Conservation (phyloP, 2,888 invertebrate genomes). For the Embidobia sp. region DNA sequence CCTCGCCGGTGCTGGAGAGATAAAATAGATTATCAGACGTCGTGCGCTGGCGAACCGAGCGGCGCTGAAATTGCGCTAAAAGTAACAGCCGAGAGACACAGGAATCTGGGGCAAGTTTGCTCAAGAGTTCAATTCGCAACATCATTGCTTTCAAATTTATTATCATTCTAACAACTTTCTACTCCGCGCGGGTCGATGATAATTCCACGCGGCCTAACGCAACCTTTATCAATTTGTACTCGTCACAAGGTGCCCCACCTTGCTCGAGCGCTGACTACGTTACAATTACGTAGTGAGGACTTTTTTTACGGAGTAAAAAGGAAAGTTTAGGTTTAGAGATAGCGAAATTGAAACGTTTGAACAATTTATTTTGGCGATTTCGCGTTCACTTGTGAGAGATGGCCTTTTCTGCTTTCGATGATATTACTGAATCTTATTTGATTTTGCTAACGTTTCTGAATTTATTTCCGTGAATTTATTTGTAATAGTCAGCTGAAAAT, state of each 20-base stretch:
- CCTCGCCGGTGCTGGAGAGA: not conserved
- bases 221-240: conserved; percentile 47
- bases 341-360: no score
- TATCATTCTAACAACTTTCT: conserved; percentile 60
- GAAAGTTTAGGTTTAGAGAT: no score
- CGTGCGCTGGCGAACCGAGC: not conserved
- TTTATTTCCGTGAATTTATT: no score
- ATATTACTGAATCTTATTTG: no score
- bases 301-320: no score
- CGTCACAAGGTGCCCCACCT: conserved; percentile 34
- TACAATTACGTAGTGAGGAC: no score
- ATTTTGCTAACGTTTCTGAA: no score
- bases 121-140: conserved; percentile 58
- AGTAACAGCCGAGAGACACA: conserved; percentile 28
- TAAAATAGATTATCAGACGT: conserved; percentile 2
- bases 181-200: conserved; percentile 34
- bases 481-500: no score
- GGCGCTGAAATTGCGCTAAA: conserved; percentile 10
- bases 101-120: conserved; percentile 54
- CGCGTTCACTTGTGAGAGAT: no score
- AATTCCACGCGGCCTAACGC: conserved; percentile 15
- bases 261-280: conserved; percentile 2
- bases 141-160: conserved; percentile 63
- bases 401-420: no score
- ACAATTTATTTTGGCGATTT: no score